A percentile compares a stretch with the other conserved stretches of the same genome.
Conservation (phyloP, 2,797 vertebrate genomes). For the Pangasius macronema region DNA sequence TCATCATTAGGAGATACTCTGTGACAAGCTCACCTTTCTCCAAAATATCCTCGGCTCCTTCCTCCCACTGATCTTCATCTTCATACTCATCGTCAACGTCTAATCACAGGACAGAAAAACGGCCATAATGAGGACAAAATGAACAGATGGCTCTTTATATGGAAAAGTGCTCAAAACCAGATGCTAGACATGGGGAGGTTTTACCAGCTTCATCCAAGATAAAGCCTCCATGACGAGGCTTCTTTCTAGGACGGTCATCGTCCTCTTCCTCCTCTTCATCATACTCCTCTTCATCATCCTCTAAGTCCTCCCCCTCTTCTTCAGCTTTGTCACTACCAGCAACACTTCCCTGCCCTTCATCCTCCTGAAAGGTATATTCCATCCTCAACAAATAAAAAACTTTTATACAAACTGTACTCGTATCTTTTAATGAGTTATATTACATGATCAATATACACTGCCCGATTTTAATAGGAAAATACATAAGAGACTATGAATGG, state of each 20-base stretch:
- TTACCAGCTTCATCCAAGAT: conserved; percentile 93
- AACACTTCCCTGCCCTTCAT: conserved; percentile 75
- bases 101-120: conserved; percentile 56
- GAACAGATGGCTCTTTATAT: not conserved
- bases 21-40: conserved; percentile 84
- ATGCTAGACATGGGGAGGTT: not conserved
- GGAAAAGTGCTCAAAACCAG: not conserved
- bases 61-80: conserved; percentile 93
- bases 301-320: conserved; percentile 87
- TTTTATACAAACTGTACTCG: too few species aligned
- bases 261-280: conserved; percentile 95
- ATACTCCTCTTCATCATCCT: conserved; percentile 90
- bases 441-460: not conserved
- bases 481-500: too few species aligned
- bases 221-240: conserved; percentile 87
- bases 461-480: too few species aligned
- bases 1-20: not conserved
- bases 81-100: conserved; percentile 95
- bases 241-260: conserved; percentile 88
- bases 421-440: not conserved
- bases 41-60: conserved; percentile 89
- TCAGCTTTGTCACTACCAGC: conserved; percentile 87
- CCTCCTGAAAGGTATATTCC: conserved; percentile 45
- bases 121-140: not conserved
- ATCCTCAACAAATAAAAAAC: not conserved